phyloP scores from a whole-genome alignment of 1,140 invertebrate genomes.

The Drosophila lacertosa region DNA sequence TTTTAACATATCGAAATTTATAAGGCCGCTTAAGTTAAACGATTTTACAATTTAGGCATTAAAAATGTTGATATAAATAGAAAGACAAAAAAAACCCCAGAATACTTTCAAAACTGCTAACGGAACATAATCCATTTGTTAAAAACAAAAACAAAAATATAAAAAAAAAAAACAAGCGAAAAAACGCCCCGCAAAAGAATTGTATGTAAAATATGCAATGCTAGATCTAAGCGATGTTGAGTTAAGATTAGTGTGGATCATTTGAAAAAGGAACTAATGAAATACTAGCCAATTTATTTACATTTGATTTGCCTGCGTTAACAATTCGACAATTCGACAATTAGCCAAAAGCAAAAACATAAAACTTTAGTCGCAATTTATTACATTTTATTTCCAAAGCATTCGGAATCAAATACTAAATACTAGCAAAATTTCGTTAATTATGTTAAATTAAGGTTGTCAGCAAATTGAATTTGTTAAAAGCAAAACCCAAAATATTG shows the following conservation, averaged over 20 bases:
- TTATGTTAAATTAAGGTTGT: constrained; percentile 65
- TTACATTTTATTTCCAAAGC: constrained; percentile 51
- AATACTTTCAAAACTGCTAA: constrained; percentile 64
- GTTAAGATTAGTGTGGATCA: constrained; percentile 64
- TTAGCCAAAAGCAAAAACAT: constrained; percentile 49
- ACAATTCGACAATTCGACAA: constrained; percentile 42
- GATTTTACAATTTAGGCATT: constrained; percentile 78
- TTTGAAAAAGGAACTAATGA: constrained; percentile 31
- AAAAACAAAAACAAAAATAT: constrained; percentile 50
- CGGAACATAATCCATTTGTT: constrained; percentile 61
- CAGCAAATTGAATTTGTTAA: constrained; percentile 60
- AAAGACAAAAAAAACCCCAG: constrained; percentile 27
- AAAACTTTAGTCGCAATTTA: constrained; percentile 52
- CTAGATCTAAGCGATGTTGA: constrained; percentile 42
- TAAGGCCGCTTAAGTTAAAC: constrained; percentile 62
- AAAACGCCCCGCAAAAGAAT: constrained; percentile 31
- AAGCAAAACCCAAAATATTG: no score
- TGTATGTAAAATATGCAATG: constrained; percentile 23
- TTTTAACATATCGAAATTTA: constrained; percentile 81
- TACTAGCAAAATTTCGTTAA: constrained; percentile 68
- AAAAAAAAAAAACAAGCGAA: constrained; percentile 20
- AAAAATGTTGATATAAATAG: constrained; percentile 47
- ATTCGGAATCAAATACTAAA: constrained; percentile 57
- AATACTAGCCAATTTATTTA: constrained; percentile 70
- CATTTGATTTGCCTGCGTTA: constrained; percentile 52